Evolutionary conservation across 2,888 invertebrate species (phyloP).

Genomic region (Eupithecia insigniata): DNA sequence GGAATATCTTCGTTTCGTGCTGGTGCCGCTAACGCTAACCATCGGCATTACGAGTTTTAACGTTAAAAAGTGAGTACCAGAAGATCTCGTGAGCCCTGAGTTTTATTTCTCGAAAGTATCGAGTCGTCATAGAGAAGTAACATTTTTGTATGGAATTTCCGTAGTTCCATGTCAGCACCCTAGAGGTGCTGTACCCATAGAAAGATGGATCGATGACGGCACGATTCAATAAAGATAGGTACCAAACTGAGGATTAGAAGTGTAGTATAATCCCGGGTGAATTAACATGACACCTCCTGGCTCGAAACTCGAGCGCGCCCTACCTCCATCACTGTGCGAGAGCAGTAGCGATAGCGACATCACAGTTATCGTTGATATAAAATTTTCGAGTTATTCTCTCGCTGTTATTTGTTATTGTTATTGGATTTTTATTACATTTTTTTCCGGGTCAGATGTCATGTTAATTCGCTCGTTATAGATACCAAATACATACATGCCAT

Average conservation of each 20-base stretch:
- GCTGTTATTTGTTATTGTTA: no score
- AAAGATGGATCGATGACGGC: neutral
- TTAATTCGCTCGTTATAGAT: no score
- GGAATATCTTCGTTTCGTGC: conserved; percentile 66
- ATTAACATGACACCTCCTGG: no score
- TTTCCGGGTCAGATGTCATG: no score
- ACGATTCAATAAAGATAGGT: neutral
- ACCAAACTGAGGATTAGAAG: neutral
- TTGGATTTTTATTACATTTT: no score
- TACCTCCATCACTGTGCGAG: no score
- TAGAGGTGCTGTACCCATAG: neutral
- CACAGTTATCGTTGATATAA: no score
- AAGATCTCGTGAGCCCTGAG: neutral
- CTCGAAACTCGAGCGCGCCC: no score
- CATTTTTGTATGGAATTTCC: neutral
- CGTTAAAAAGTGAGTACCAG: conserved; percentile 49
- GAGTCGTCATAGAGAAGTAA: neutral
- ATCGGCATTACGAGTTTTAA: conserved; percentile 52
- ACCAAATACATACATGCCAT: neutral
- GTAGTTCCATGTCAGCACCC: neutral
- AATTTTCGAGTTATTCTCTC: no score
- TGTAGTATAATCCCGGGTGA: no score
- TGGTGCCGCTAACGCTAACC: conserved; percentile 70
- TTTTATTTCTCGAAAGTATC: neutral
- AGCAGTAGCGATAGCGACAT: no score